Evolutionary conservation across 2,888 invertebrate genomes (phyloP).

Genomic region (Choreutis nemorana): DNA sequence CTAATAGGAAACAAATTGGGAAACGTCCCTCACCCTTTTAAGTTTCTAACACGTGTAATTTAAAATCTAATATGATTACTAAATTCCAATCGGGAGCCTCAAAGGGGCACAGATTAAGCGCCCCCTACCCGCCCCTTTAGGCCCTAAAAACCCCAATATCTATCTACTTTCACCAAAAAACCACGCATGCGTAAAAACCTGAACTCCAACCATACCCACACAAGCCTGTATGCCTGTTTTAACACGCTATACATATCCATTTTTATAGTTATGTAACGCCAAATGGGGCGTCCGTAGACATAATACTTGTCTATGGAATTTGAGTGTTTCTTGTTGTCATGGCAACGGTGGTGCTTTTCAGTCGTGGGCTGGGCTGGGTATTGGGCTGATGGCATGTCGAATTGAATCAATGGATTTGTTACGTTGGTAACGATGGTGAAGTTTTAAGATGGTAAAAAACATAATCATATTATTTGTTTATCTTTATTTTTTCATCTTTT

Average conservation of each 20-base stretch:
- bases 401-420: conserved; percentile 5
- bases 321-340: conserved; percentile 50
- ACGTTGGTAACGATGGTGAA: too few relatives aligned
- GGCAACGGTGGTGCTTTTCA: conserved; percentile 50
- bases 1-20: conserved; percentile 55
- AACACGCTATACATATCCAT: conserved; percentile 37
- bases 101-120: conserved; percentile 62
- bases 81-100: conserved; percentile 61
- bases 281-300: conserved; percentile 33
- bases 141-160: conserved; percentile 60
- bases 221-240: too few relatives aligned
- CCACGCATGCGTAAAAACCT: conserved; percentile 63
- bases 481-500: too few relatives aligned
- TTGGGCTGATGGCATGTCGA: conserved; percentile 10
- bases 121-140: conserved; percentile 26
- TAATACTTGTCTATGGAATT: conserved; percentile 47
- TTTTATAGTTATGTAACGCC: conserved; percentile 27
- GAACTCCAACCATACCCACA: too few relatives aligned
- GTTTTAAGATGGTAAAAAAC: too few relatives aligned
- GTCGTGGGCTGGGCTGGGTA: conserved; percentile 18
- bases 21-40: conserved; percentile 33
- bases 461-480: too few relatives aligned
- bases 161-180: conserved; percentile 53
- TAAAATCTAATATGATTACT: conserved; percentile 66
- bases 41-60: conserved; percentile 58